A percentile compares a stretch with the other conserved stretches of the same genome.
Evolutionary conservation across 1,140 invertebrate species (phyloP).

Genomic region (Schlechtendalia chinensis): DNA sequence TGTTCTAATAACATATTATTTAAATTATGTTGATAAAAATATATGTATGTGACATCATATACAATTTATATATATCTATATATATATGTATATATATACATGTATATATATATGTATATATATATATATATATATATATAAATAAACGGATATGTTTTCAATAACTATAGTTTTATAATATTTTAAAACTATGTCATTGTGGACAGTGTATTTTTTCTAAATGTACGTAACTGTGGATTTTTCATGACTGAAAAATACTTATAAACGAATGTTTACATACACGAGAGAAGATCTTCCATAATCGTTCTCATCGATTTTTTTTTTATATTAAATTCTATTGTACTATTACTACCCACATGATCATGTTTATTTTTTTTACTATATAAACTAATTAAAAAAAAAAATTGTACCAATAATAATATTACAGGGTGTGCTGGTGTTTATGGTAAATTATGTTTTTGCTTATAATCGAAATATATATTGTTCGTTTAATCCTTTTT

Average conservation of each 20-base stretch:
- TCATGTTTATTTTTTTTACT: background rate
- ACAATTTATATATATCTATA: too few relatives aligned
- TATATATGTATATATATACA: too few relatives aligned
- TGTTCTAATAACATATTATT: background rate
- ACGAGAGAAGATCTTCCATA: conserved; percentile 14
- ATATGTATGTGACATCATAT: too few relatives aligned
- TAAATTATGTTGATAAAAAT: too few relatives aligned
- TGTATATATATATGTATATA: too few relatives aligned
- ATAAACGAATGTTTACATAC: background rate
- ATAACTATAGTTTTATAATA: too few relatives aligned
- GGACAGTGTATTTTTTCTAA: too few relatives aligned
- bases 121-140: too few relatives aligned
- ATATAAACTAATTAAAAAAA: too few relatives aligned
- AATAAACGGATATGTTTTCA: background rate
- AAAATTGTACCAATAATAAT: conserved; percentile 12
- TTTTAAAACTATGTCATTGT: too few relatives aligned
- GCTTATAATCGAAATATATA: background rate
- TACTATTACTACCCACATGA: background rate
- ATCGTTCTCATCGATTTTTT: background rate
- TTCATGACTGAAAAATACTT: conserved; percentile 10
- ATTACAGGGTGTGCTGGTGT: conserved; percentile 27
- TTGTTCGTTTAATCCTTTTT: background rate
- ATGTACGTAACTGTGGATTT: background rate
- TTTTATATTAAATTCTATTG: background rate
- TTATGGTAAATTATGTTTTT: background rate